Conservation (phyloP, 35 echinoderm and acorn worm species). For the Strongylocentrotus purpuratus region DNA sequence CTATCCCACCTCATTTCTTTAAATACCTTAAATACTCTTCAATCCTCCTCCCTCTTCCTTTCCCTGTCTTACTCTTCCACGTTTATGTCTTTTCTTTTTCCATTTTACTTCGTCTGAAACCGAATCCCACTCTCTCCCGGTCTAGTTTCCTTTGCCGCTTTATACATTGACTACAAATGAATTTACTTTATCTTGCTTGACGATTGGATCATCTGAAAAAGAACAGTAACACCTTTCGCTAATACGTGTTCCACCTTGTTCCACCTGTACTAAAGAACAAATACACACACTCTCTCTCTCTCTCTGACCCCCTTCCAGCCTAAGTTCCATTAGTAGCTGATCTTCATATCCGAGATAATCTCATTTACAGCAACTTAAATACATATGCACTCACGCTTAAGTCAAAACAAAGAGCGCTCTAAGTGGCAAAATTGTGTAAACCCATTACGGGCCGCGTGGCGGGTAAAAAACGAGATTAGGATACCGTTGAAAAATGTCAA, state of each 20-base stretch:
- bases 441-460: neutral
- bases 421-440: conserved; percentile 46
- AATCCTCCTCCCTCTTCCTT: neutral
- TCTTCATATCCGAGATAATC: conserved; percentile 35
- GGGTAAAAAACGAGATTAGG: conserved; percentile 13
- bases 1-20: no score
- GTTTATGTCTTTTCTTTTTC: neutral
- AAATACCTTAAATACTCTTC: no score
- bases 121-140: neutral
- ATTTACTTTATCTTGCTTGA: neutral
- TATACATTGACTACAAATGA: neutral
- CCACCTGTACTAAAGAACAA: neutral
- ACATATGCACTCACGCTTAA: conserved; percentile 41
- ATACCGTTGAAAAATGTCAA: neutral
- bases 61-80: neutral
- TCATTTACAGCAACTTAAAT: conserved; percentile 26
- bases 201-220: neutral
- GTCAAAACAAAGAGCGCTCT: conserved; percentile 33
- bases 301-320: neutral
- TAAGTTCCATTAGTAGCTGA: conserved; percentile 20
- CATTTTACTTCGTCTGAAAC: no score
- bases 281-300: neutral
- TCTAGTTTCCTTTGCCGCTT: neutral
- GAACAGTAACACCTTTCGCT: neutral
- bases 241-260: neutral